These are phyloP conservation scores for Gobio gobio DNA, from an alignment of 2,113 vertebrate species.

Conservation along the genomic window DNA sequence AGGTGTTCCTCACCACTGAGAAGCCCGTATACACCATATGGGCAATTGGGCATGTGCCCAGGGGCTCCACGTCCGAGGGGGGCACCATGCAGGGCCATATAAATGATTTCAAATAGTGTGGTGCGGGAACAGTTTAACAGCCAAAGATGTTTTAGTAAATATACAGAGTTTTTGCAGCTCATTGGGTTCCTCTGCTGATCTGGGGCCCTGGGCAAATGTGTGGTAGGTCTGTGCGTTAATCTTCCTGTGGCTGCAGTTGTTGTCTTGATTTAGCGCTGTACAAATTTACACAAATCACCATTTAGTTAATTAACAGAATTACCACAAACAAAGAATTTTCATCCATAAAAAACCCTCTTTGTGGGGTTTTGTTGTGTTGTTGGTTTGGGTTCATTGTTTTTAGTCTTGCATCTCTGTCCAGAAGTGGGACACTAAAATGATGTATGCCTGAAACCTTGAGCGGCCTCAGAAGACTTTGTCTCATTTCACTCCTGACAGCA, in stretches of 20 bases:
- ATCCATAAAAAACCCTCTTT: not conserved
- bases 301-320: conserved; percentile 8
- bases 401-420: not conserved
- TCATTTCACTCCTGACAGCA: conserved; percentile 34
- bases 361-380: not conserved
- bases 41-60: not conserved
- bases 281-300: conserved; percentile 4
- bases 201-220: conserved; percentile 8
- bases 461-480: not conserved
- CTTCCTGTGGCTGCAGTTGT: not conserved
- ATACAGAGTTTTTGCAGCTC: conserved; percentile 21
- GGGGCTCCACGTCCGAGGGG: not conserved
- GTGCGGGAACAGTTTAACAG: not conserved
- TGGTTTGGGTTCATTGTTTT: not conserved
- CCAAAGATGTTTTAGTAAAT: conserved; percentile 19
- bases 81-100: not conserved
- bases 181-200: conserved; percentile 14
- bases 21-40: not conserved
- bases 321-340: not conserved
- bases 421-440: not conserved
- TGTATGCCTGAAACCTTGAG: not conserved
- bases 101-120: conserved; percentile 4
- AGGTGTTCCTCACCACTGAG: not conserved
- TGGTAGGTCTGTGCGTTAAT: not conserved
- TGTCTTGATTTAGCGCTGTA: conserved; percentile 1